Percentiles rank a stretch among this genome's conserved stretches.
Evolutionary conservation across 1,140 invertebrate genomes (phyloP).

Genomic region (Ridgeia piscesae): DNA sequence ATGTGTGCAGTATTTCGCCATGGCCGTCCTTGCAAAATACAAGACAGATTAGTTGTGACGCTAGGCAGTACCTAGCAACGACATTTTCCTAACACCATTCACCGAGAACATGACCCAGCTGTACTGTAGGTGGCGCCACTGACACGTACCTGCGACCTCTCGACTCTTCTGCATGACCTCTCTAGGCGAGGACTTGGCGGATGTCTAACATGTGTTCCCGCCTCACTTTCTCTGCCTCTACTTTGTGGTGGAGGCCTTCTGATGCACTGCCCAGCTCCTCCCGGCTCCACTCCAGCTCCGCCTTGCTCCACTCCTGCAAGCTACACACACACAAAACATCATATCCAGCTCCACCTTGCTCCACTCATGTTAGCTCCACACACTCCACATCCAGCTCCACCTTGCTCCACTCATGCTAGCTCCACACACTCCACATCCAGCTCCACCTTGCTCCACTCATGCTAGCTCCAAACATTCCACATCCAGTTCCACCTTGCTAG

Average conservation of each 20-base stretch:
- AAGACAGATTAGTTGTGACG: too few species aligned
- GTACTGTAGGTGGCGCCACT: neutral
- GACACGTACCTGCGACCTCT: conserved; percentile 79
- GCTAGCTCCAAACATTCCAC: conserved; percentile 7
- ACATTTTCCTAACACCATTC: neutral
- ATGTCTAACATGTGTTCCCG: conserved; percentile 83
- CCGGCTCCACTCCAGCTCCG: conserved; percentile 35
- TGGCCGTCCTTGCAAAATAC: too few species aligned
- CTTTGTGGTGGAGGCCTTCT: conserved; percentile 57
- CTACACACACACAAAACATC: conserved; percentile 31
- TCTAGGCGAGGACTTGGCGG: conserved; percentile 86
- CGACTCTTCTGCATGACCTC: conserved; percentile 93
- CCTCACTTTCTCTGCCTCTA: conserved; percentile 80
- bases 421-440: too few species aligned
- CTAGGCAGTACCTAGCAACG: too few species aligned
- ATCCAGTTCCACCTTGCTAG: neutral
- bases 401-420: neutral
- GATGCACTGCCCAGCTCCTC: conserved; percentile 24
- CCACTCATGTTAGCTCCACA: conserved; percentile 20
- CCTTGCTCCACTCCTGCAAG: conserved; percentile 43
- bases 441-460: too few species aligned
- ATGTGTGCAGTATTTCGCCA: too few species aligned
- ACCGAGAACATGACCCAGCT: neutral
- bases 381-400: neutral
- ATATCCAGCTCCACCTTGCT: neutral